Evolutionary conservation across 1,140 invertebrate species (phyloP), one percentile per base, ranked within the genome.

Genomic region (Zaprionus nigranus): DNA sequence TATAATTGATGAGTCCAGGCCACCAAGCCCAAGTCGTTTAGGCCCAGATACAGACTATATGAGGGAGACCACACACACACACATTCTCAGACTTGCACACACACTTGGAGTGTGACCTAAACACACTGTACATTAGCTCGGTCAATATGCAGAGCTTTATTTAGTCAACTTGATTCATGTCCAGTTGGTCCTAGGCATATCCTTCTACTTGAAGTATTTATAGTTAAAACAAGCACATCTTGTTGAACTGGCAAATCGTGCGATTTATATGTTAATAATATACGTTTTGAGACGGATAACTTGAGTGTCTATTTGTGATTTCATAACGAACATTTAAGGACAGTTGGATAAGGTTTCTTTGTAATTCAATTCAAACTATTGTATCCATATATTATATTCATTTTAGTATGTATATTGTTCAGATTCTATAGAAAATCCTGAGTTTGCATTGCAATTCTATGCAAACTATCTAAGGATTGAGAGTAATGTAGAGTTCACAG

Each of bases 1-100:
- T 62, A 88, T 88, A 88, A 88, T 88, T 88, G 84, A 90, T 88
- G 84, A 83, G 67, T 73, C 51, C 68, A 20, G 70, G 67, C 43
- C 67, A 88, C 84, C 84, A 88, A 90, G 84, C 84, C 84, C 84
- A 79, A 51, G 62, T 81, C 68, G 64, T 75, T 78, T 78, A 74
- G 63, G 70, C 62, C 38, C 58, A 57, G 12, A 17, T 66, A 58
- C 13, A 38, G 22, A 20, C 51, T 28, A 17, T 28, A 58, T 30
- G 43, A 30, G 15, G 22, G 15, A 49, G 22, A 57, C 17, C 20
- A 24, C 49, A 24, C 40, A 54, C 51, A 46, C 34, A 7, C 36
- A 54, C 49, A 36, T 3, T 0, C 30, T 3, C 38, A 46, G 28
- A 60, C 34, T 51, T 13, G 3, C 38, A 46, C 51, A 58, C 34